These are phyloP conservation scores for Micrasema longulum DNA, from an alignment of 1,140 invertebrate species.

Conservation along the genomic window DNA sequence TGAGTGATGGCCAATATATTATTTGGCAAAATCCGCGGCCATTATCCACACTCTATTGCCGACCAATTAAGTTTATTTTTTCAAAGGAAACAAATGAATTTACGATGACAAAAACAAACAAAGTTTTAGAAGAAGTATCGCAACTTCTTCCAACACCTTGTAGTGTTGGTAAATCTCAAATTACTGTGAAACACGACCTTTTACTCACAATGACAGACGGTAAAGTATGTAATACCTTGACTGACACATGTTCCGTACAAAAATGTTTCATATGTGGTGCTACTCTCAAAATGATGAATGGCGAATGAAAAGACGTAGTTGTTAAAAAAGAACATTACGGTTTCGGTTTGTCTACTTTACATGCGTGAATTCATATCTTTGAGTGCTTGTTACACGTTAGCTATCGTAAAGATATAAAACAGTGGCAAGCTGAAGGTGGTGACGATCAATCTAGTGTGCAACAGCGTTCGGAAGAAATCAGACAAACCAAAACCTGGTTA, in stretches of 20 bases:
- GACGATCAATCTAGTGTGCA: constrained; percentile 51
- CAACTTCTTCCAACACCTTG: too few species aligned
- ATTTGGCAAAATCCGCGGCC: constrained; percentile 22
- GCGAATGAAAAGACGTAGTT: too few species aligned
- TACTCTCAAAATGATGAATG: constrained; percentile 55
- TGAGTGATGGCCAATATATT: neutral
- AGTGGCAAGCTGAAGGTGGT: constrained; percentile 2
- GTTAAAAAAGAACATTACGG: too few species aligned
- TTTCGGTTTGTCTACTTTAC: too few species aligned
- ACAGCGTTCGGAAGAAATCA: constrained; percentile 61
- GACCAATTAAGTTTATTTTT: constrained; percentile 13
- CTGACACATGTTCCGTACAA: constrained; percentile 57
- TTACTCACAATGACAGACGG: too few species aligned
- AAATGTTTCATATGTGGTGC: constrained; percentile 59
- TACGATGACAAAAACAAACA: too few species aligned
- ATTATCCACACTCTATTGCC: neutral
- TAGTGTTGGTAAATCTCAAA: too few species aligned
- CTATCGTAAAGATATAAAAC: constrained; percentile 55
- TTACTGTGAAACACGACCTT: too few species aligned
- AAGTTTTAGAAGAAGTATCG: too few species aligned
- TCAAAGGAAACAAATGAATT: constrained; percentile 4
- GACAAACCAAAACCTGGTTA: constrained; percentile 58
- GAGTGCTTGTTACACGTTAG: too few species aligned
- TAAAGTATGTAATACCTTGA: constrained; percentile 61
- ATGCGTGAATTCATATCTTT: constrained; percentile 60